phyloP scores from a whole-genome alignment of 2,113 vertebrate species.

The Ornithorhynchus anatinus region DNA sequence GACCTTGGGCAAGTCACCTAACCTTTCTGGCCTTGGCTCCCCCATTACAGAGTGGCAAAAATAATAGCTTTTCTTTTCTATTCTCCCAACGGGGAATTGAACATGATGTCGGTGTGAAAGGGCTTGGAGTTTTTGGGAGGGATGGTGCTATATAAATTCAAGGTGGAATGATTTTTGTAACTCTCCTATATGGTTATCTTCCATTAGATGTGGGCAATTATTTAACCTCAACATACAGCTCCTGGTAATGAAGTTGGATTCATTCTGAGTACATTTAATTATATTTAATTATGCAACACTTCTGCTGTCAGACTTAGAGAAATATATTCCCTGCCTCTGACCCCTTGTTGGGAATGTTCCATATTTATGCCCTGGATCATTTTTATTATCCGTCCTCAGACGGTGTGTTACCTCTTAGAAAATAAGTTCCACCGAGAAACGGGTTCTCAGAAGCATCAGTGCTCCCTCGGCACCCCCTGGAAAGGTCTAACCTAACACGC shows the following conservation, averaged over 20 bases:
- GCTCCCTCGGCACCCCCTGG: neutral
- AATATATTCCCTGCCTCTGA: neutral
- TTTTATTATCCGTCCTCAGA: neutral
- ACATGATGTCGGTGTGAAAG: too few relatives aligned
- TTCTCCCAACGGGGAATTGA: too few relatives aligned
- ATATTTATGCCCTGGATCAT: neutral
- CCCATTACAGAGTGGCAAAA: too few relatives aligned
- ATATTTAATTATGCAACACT: neutral
- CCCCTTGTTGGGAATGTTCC: neutral
- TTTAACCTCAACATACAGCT: conserved; percentile 5
- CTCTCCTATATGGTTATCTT: neutral
- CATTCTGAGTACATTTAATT: conserved; percentile 6
- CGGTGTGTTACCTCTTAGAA: neutral
- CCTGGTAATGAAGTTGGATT: conserved; percentile 20
- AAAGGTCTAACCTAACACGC: too few relatives aligned
- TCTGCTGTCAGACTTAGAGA: conserved; percentile 6
- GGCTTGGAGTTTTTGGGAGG: too few relatives aligned
- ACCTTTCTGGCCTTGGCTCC: too few relatives aligned
- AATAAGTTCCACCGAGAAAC: neutral
- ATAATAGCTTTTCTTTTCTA: too few relatives aligned
- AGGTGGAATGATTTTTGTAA: neutral
- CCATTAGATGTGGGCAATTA: neutral
- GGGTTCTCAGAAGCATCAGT: neutral
- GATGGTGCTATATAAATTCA: too few relatives aligned
- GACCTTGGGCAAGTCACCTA: too few relatives aligned